These are phyloP conservation scores for Lacerta viridis DNA, from an alignment of 2,797 vertebrate species.

Conservation along the genomic window DNA sequence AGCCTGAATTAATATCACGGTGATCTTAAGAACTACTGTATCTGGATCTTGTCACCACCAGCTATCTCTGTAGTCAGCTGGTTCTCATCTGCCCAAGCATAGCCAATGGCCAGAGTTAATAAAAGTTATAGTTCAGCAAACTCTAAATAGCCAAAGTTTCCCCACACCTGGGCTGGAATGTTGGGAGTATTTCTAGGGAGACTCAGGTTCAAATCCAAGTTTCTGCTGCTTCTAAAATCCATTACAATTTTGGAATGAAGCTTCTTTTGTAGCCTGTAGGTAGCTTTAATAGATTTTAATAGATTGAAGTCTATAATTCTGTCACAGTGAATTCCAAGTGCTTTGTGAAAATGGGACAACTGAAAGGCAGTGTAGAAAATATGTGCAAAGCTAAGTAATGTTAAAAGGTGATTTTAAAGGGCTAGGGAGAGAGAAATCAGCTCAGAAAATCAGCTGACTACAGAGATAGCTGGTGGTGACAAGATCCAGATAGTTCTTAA, in stretches of 20 bases:
- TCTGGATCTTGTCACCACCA: no score
- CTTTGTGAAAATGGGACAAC: neutral
- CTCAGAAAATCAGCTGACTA: constrained; percentile 30
- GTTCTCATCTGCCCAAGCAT: no score
- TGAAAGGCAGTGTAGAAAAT: neutral
- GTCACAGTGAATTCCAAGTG: constrained; percentile 1
- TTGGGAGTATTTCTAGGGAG: no score
- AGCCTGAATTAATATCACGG: no score
- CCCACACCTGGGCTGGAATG: no score
- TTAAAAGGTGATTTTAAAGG: neutral
- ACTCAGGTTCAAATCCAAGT: no score
- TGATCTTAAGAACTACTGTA: no score
- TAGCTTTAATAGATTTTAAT: constrained; percentile 1
- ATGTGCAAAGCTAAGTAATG: constrained; percentile 29
- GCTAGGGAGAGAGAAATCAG: neutral
- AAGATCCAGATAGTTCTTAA: constrained; percentile 19
- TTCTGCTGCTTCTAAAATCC: constrained; percentile 4
- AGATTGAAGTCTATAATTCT: neutral
- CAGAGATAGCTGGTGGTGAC: constrained; percentile 25
- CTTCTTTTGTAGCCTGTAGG: neutral
- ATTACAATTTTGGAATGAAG: neutral
- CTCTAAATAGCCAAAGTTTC: no score
- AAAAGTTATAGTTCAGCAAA: no score
- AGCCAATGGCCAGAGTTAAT: no score
- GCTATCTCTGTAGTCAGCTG: no score